phyloP scores from a whole-genome alignment of 1,140 invertebrate species.

The Amphibalanus amphitrite region DNA sequence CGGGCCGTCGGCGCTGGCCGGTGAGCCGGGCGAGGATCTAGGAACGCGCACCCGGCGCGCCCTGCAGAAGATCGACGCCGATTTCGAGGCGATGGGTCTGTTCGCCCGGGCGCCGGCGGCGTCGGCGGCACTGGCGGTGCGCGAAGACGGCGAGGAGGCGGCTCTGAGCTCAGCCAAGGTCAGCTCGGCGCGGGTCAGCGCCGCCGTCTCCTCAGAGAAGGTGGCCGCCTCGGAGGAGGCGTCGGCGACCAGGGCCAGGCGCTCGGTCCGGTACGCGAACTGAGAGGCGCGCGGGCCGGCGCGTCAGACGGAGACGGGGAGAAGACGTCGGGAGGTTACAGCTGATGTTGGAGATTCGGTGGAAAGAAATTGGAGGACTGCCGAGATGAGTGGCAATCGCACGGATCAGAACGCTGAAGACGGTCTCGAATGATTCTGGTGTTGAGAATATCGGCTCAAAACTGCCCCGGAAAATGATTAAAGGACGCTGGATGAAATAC shows the following conservation, averaged over 20 bases:
- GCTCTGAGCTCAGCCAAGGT: not conserved
- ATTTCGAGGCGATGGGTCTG: not conserved
- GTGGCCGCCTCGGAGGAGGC: not conserved
- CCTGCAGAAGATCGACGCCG: not conserved
- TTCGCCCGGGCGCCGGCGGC: not conserved
- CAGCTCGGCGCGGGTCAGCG: not conserved
- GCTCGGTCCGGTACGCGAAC: not conserved
- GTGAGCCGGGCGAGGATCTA: not conserved
- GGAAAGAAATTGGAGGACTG: too few relatives aligned
- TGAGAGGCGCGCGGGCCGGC: not conserved
- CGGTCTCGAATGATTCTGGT: too few relatives aligned
- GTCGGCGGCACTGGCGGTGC: too few relatives aligned
- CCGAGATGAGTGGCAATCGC: too few relatives aligned
- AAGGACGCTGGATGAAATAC: too few relatives aligned
- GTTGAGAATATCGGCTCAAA: too few relatives aligned
- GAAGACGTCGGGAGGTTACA: too few relatives aligned
- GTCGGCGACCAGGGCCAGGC: not conserved
- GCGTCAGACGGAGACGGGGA: too few relatives aligned
- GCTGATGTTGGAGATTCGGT: too few relatives aligned
- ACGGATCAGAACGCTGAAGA: too few relatives aligned
- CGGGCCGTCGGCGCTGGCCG: not conserved
- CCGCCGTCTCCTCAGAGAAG: not conserved
- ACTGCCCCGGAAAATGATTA: too few relatives aligned
- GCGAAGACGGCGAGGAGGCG: not conserved
- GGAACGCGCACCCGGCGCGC: not conserved